These are phyloP conservation scores for Rhinolophus ferrumequinum DNA, from an alignment of 2,113 vertebrate genomes.

Conservation along the genomic window DNA sequence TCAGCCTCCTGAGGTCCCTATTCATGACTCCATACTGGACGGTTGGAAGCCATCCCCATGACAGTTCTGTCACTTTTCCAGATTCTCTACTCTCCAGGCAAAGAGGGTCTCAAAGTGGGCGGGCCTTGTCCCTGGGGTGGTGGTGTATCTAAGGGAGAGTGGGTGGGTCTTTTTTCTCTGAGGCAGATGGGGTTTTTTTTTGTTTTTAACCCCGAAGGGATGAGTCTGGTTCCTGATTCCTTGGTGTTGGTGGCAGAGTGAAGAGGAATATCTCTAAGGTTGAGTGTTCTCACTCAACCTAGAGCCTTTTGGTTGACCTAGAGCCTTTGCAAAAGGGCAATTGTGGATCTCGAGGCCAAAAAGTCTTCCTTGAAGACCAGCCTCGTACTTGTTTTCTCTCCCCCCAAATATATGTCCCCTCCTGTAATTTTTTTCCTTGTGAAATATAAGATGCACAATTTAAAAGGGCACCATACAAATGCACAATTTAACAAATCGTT, in stretches of 20 bases:
- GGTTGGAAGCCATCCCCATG: not conserved
- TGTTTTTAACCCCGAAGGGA: not conserved
- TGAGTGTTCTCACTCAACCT: not conserved
- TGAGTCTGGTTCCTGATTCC: not conserved
- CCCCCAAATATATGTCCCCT: not conserved
- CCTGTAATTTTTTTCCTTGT: not conserved
- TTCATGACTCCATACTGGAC: not conserved
- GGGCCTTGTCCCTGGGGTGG: not conserved
- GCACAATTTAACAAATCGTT: not conserved
- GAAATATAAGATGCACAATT: not conserved
- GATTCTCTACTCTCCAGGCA: accelerated
- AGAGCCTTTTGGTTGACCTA: too few relatives aligned
- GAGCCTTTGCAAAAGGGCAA: not conserved
- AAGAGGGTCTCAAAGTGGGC: not conserved
- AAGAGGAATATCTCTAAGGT: not conserved
- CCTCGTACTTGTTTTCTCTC: not conserved
- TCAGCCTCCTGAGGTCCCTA: not conserved
- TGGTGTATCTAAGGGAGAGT: not conserved
- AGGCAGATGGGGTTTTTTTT: not conserved
- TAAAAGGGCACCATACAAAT: not conserved
- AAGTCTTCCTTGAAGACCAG: too few relatives aligned
- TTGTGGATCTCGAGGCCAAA: not conserved
- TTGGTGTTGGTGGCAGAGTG: not conserved
- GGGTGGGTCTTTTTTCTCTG: not conserved
- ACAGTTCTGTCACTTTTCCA: not conserved